Base-by-base conservation (phyloP, 2,113 vertebrate species). In the Ciconia stormi region DNA sequence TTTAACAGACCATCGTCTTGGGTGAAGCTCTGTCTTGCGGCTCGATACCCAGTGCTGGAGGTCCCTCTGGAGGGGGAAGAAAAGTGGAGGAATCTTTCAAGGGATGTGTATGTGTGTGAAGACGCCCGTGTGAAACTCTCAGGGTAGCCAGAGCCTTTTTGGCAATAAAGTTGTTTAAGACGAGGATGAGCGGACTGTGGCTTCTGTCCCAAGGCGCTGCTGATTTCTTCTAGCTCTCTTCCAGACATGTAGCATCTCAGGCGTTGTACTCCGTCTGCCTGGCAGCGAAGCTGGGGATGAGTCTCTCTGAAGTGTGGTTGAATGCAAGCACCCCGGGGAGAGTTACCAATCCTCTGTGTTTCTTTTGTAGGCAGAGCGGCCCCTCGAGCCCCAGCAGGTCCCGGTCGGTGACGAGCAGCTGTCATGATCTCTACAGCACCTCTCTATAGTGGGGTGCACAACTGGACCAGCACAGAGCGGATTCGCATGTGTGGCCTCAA, bases 401-500 rank as follows among this genome's bases (percentile, higher is more conserved):
- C 95, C 40, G n/a, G 89, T 90, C 27, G 79, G 97, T 90, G 94
- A 92, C 67, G 94, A 98, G 95, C 96, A 97, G 98, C 98, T 98
- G 98, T 97, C 98, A 98, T 99, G 98, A 98, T 99, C 98, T 98
- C 98, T 95, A 98, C 98, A 16, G 98, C 98, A 96, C 98, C 98
- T 87, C 98, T 98, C 34, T 98, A 98, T 87, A 98, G 97, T 18
- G 93, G 98, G 88, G 98, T 98, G 95, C 98, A 98, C 95, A 98
- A 98, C 97, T 98, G 98, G 97, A 98, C 98, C 93, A 97, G 98
- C 91, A 95, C 97, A 90, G 98, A 98, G 94, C 97, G 98, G 76
- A 98, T 98, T 97, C 98, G 97, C 97, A 98, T 98, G 98, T 98
- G 98, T 92, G 98, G 98, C 96, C 98, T 98, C 98, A 98, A 98